Evolutionary conservation across 2,888 invertebrate genomes (phyloP).

Genomic region (Rhamnusium bicolor): DNA sequence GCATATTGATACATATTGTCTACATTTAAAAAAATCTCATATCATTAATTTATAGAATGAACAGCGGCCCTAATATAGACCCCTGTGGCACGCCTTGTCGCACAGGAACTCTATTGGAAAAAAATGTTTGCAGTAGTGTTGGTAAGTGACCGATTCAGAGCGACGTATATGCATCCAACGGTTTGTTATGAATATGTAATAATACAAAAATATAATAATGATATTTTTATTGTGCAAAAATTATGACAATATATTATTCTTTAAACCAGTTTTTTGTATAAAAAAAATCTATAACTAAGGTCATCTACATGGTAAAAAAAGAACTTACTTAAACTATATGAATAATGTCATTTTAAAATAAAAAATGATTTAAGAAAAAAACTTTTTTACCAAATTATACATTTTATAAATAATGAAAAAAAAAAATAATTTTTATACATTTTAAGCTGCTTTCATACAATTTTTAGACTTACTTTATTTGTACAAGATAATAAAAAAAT

Average conservation of each 20-base stretch:
- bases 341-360: slow-evolving; percentile 39
- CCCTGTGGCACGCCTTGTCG: no score
- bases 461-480: slow-evolving; percentile 50
- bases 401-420: slow-evolving; percentile 39
- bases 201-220: slow-evolving; percentile 12
- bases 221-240: slow-evolving; percentile 64
- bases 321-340: slow-evolving; percentile 46
- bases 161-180: no score
- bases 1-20: no score
- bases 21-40: no score
- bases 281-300: slow-evolving; percentile 63
- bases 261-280: slow-evolving; percentile 60
- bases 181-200: no score
- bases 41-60: no score
- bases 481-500: slow-evolving; percentile 63
- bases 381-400: slow-evolving; percentile 38
- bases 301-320: slow-evolving; percentile 58
- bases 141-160: no score
- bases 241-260: slow-evolving; percentile 61
- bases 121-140: no score
- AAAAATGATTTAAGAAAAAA: slow-evolving; percentile 41
- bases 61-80: no score
- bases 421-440: slow-evolving; percentile 35
- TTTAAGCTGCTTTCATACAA: slow-evolving; percentile 44
- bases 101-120: no score